Conservation (phyloP, 2,797 vertebrate species). For the Xenopus petersii region DNA sequence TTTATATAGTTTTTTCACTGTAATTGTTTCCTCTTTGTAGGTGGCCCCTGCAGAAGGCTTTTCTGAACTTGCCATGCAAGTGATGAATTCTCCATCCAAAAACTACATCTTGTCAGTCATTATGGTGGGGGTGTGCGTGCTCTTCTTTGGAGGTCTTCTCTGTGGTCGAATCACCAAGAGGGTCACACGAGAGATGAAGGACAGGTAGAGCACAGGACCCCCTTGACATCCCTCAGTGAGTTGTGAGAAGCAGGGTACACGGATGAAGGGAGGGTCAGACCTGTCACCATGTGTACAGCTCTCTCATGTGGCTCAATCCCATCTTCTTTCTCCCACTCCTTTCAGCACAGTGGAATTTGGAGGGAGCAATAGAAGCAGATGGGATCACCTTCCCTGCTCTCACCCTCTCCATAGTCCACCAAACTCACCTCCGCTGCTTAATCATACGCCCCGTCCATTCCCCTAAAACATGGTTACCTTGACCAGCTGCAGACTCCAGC, state of each 20-base stretch:
- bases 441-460: conserved; percentile 1
- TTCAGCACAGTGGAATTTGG: conserved; percentile 44
- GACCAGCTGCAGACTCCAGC: conserved; percentile 25
- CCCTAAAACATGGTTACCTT: conserved; percentile 9
- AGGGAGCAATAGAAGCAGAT: conserved; percentile 24
- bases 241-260: conserved; percentile 56
- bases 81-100: conserved; percentile 91
- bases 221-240: conserved; percentile 38
- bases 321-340: conserved; percentile 51
- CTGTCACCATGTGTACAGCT: conserved; percentile 71
- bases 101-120: conserved; percentile 92
- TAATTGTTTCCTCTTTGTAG: conserved; percentile 55
- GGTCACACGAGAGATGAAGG: conserved; percentile 92
- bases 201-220: conserved; percentile 86
- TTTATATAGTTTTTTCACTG: not conserved
- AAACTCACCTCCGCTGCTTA: not conserved
- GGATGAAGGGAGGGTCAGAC: conserved; percentile 53
- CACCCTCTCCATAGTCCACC: not conserved
- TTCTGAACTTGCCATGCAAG: conserved; percentile 91
- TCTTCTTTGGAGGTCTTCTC: conserved; percentile 90
- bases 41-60: conserved; percentile 94
- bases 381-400: not conserved
- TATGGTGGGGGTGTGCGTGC: conserved; percentile 76
- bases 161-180: conserved; percentile 95
- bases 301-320: conserved; percentile 66